phyloP scores from a whole-genome alignment of 2,888 invertebrate genomes.

The Cephalotes varians region DNA sequence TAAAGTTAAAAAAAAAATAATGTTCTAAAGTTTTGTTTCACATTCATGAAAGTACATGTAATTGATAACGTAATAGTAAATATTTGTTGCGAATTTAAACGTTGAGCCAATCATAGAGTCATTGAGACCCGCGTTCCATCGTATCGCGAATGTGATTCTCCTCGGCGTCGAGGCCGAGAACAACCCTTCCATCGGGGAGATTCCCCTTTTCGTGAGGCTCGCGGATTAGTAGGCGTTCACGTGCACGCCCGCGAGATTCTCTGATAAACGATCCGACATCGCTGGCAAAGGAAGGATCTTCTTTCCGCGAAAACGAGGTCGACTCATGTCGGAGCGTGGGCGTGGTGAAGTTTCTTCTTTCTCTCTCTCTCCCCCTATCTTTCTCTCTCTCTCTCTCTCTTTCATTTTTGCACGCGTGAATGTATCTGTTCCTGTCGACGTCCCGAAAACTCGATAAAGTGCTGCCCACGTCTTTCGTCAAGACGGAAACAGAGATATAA shows the following conservation, averaged over 20 bases:
- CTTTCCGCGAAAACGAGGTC: slow-evolving; percentile 80
- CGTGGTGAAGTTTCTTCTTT: slow-evolving; percentile 70
- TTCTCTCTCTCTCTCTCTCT: too few relatives aligned
- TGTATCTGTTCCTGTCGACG: slow-evolving; percentile 45
- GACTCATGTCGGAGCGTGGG: slow-evolving; percentile 76
- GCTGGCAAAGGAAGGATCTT: slow-evolving; percentile 81
- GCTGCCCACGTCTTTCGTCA: slow-evolving; percentile 34
- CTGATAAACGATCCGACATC: slow-evolving; percentile 84
- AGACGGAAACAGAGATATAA: slow-evolving; percentile 11
- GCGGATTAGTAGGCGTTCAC: slow-evolving; percentile 79
- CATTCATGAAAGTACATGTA: neutral
- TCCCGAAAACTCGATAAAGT: slow-evolving; percentile 7
- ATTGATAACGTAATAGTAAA: neutral
- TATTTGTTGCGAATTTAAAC: neutral
- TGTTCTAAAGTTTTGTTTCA: neutral
- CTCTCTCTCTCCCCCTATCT: slow-evolving; percentile 40
- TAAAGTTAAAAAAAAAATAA: neutral
- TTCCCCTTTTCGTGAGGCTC: slow-evolving; percentile 43
- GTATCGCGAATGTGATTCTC: slow-evolving; percentile 23
- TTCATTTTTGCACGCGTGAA: slow-evolving; percentile 66
- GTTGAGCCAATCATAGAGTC: too few relatives aligned
- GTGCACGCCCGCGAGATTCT: slow-evolving; percentile 78
- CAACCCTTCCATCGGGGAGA: slow-evolving; percentile 42
- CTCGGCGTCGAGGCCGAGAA: slow-evolving; percentile 41
- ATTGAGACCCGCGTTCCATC: neutral